Evolutionary conservation across 2,797 vertebrate genomes (phyloP).

Genomic region (Mormyrus hasselquistii): DNA sequence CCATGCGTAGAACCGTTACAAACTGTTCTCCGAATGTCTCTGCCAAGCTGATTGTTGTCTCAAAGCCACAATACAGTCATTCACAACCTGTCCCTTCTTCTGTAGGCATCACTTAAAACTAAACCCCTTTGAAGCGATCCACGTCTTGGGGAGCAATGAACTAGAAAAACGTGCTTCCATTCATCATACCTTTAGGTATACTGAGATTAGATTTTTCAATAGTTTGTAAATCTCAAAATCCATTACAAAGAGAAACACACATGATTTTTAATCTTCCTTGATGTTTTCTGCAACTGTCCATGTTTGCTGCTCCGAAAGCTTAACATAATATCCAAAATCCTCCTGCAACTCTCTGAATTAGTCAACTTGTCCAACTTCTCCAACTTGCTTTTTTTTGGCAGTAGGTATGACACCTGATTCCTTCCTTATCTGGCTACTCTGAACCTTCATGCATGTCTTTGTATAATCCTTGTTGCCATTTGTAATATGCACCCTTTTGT

Average conservation of each 20-base stretch:
- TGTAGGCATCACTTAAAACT: not conserved
- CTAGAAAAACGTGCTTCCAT: not conserved
- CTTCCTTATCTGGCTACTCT: not conserved
- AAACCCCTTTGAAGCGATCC: not conserved
- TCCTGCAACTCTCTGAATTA: not conserved
- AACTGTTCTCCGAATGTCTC: not conserved
- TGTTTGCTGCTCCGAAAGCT: not conserved
- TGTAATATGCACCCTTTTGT: not conserved
- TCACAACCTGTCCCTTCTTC: not conserved
- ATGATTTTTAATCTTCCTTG: not conserved
- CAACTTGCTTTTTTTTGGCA: not conserved
- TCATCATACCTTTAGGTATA: not conserved
- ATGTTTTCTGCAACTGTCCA: not conserved
- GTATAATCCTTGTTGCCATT: not conserved
- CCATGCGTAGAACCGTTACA: not conserved
- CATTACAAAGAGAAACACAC: not conserved
- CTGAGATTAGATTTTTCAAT: not conserved
- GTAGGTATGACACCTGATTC: not conserved
- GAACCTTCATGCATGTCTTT: not conserved
- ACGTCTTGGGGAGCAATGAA: not conserved
- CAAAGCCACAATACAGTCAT: not conserved
- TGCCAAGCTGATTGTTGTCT: not conserved
- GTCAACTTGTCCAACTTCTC: not conserved
- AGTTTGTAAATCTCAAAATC: not conserved
- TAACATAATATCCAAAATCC: not conserved